Evolutionary conservation across 2,113 vertebrate species (phyloP), one percentile per base, ranked within the genome.

Genomic region (Sciurus niger): DNA sequence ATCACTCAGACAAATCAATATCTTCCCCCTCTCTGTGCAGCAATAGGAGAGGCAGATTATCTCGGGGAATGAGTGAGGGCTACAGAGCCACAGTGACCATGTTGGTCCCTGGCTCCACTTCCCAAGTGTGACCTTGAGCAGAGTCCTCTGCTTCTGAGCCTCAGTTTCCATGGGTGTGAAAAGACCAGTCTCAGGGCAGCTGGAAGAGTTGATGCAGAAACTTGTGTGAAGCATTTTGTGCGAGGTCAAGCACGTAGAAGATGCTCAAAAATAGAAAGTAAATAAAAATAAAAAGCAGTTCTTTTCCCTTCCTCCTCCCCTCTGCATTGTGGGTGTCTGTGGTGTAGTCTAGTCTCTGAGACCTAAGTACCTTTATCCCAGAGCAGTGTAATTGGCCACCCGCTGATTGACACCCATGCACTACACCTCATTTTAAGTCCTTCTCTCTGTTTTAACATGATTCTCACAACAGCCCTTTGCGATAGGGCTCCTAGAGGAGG

Each of bases 341-440:
- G 30, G 70, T 30, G 46, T 58, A 63, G 30, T 40, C 18, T 16
- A 22, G 0, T 37, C 43, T 18, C 46, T 34, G 16, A 63, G n/a
- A 6, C 60, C 1, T 8, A 68, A 34, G n/a, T 9, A 22, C 46
- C 40, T 40, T 34, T 40, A 20, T n/a, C 37, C 53, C 28, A 13
- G 40, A 65, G 22, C 82, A 55, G 48, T 18, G 11, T 30, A 10
- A 28, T 0, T 43, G 70, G 43, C 22, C 58, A 11, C 28, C 46
- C 24, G 0, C 6, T 7, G 82, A 84, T 28, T 74, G 24, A 48
- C 32, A 32, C 3, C 55, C 4, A 20, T 4, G 3, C 2, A 0
- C 51, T 74, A 51, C 63, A 48, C 9, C 16, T 28, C 20, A 34
- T 83, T 84, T 46, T 20, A 74, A 76, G 73, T 40, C n/a, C 16